A percentile compares a stretch with the other conserved stretches of the same genome.
Evolutionary conservation across 2,797 vertebrate species (phyloP).

Genomic region (Pseudochromis fuscus): DNA sequence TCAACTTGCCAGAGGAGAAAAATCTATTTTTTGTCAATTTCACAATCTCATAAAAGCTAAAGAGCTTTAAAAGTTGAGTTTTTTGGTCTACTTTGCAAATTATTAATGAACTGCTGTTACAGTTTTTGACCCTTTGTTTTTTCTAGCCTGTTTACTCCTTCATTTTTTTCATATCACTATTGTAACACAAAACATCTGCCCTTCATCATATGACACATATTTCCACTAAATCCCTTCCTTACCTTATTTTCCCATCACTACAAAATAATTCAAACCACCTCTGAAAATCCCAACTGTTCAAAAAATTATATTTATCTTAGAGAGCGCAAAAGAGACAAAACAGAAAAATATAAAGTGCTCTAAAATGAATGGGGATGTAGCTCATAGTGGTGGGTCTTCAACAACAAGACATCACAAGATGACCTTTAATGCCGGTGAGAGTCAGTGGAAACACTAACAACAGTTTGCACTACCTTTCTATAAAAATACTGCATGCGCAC

Average conservation of each 20-base stretch:
- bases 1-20: too few relatives aligned
- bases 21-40: too few relatives aligned
- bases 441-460: slow-evolving; percentile 7
- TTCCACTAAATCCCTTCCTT: background rate
- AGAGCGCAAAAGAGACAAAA: slow-evolving; percentile 16
- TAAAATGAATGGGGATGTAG: slow-evolving; percentile 19
- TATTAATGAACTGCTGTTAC: too few relatives aligned
- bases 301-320: background rate
- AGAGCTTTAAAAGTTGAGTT: too few relatives aligned
- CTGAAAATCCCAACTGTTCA: slow-evolving; percentile 4
- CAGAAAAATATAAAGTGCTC: slow-evolving; percentile 65
- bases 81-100: too few relatives aligned
- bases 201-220: too few relatives aligned
- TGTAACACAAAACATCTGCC: too few relatives aligned
- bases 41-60: too few relatives aligned
- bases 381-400: slow-evolving; percentile 8
- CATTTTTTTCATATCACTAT: too few relatives aligned
- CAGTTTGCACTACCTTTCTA: background rate
- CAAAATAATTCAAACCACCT: background rate
- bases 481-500: slow-evolving; percentile 32
- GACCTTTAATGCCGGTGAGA: too few relatives aligned
- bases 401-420: slow-evolving; percentile 7
- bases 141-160: too few relatives aligned
- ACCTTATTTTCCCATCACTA: slow-evolving; percentile 5
- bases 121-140: too few relatives aligned